Conservation (phyloP, 2,888 invertebrate species). For the Leucoma salicis region DNA sequence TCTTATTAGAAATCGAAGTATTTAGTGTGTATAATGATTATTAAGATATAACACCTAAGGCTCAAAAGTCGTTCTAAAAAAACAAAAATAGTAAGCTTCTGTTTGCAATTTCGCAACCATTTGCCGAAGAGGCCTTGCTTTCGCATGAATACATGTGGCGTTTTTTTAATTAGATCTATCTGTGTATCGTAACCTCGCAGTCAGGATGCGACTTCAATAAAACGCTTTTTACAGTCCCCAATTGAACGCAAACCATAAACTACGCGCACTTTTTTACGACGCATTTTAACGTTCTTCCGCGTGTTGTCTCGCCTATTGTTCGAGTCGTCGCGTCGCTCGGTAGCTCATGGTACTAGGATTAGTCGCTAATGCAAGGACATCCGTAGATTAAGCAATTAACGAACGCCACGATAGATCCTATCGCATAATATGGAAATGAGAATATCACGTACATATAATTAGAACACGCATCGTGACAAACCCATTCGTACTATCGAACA, state of each 20-base stretch:
- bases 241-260: slow-evolving; percentile 76
- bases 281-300: slow-evolving; percentile 72
- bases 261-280: slow-evolving; percentile 75
- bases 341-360: slow-evolving; percentile 47
- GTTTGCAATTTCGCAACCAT: slow-evolving; percentile 59
- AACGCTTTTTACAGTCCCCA: slow-evolving; percentile 78
- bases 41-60: too few species aligned
- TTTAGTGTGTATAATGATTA: too few species aligned
- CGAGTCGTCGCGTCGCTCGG: slow-evolving; percentile 29
- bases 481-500: slow-evolving; percentile 45
- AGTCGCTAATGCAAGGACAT: slow-evolving; percentile 57
- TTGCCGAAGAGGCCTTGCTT: slow-evolving; percentile 50
- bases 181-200: slow-evolving; percentile 69
- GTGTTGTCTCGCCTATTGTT: slow-evolving; percentile 68
- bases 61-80: slow-evolving; percentile 35
- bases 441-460: slow-evolving; percentile 47
- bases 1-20: too few species aligned
- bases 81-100: slow-evolving; percentile 38
- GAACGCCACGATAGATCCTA: slow-evolving; percentile 50
- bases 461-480: slow-evolving; percentile 59
- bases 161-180: slow-evolving; percentile 77
- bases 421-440: slow-evolving; percentile 64
- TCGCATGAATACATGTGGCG: slow-evolving; percentile 65
- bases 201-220: slow-evolving; percentile 78
- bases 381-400: slow-evolving; percentile 65